Percentiles rank a stretch among this genome's conserved stretches.
Conservation (phyloP, 1,140 invertebrate genomes). For the Ladona fulva region DNA sequence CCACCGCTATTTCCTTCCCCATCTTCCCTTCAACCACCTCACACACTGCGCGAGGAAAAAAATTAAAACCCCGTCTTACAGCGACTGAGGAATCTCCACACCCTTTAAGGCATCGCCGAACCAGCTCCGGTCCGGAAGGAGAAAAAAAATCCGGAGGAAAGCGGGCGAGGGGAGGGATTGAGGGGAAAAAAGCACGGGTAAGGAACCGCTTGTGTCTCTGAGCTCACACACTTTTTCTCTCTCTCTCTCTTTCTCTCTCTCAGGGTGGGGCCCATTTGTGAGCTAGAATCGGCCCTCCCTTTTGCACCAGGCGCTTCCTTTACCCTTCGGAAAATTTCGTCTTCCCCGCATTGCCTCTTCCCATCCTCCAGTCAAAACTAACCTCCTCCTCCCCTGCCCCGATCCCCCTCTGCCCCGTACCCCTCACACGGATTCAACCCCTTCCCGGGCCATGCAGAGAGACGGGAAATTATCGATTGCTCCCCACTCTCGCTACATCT, state of each 20-base stretch:
- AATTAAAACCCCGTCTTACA: no score
- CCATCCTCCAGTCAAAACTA: not conserved
- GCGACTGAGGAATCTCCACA: no score
- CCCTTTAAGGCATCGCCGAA: no score
- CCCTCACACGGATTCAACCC: not conserved
- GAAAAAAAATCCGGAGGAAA: no score
- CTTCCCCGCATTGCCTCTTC: not conserved
- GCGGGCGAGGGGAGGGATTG: no score
- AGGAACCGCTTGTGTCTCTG: no score
- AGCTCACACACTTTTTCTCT: not conserved
- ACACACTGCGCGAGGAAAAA: no score
- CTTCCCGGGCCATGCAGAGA: not conserved
- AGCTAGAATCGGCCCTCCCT: not conserved
- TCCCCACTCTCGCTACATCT: not conserved
- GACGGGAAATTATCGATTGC: not conserved
- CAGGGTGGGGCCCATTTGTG: slow-evolving; percentile 1
- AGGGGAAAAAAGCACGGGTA: no score
- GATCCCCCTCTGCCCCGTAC: not conserved
- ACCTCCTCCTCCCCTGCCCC: not conserved
- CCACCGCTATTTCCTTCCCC: no score
- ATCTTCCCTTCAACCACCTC: no score
- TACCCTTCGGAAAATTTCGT: not conserved
- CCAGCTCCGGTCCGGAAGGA: no score
- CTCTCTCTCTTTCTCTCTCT: not conserved
- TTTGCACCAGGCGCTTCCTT: not conserved